phyloP scores from a whole-genome alignment of 2,113 vertebrate species.

The Vombatus ursinus region DNA sequence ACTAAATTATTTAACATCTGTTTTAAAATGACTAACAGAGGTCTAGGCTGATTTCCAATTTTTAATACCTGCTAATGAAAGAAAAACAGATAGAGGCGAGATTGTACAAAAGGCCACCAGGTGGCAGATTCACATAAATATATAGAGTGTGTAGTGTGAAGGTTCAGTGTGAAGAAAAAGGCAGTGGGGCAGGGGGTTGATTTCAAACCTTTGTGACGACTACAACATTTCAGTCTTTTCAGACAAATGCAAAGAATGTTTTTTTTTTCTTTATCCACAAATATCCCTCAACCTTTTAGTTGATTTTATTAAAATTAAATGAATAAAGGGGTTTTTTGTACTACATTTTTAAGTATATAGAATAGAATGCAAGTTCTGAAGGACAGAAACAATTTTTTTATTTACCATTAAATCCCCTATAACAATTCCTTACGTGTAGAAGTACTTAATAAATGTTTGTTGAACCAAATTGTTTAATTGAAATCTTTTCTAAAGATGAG shows the following conservation, averaged over 20 bases:
- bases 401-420: neutral
- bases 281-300: neutral
- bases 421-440: neutral
- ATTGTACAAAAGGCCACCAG: conserved; percentile 70
- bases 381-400: neutral
- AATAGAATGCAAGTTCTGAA: neutral
- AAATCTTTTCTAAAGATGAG: neutral
- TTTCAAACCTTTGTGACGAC: too few relatives aligned
- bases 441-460: neutral
- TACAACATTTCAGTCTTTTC: neutral
- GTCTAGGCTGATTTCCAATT: neutral
- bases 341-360: neutral
- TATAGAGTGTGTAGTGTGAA: neutral
- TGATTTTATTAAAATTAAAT: neutral
- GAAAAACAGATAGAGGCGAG: neutral
- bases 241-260: neutral
- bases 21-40: neutral
- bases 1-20: neutral
- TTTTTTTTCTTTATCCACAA: neutral
- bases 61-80: neutral
- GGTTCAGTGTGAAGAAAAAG: neutral
- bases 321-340: neutral
- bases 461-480: neutral
- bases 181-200: too few relatives aligned
- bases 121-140: conserved; percentile 74